Conservation (phyloP, 2,888 invertebrate species). For the Tetragnatha montana region DNA sequence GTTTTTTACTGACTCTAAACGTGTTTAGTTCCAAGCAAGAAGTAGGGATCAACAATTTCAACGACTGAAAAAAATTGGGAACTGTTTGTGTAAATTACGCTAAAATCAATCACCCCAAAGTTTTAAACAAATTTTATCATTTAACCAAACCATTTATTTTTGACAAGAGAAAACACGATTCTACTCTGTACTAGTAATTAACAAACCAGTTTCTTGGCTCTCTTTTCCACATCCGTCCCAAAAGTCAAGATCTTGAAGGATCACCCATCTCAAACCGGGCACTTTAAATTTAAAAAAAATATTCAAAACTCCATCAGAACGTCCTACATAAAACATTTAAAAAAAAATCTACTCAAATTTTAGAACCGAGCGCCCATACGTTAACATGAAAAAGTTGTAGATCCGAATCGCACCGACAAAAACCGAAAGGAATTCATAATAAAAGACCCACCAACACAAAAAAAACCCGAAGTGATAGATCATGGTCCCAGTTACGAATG, state of each 20-base stretch:
- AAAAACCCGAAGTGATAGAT: slow-evolving; percentile 66
- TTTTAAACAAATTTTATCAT: no score
- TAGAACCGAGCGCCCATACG: no score
- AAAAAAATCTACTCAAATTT: background rate
- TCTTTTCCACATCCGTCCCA: background rate
- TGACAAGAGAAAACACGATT: no score
- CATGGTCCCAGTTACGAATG: slow-evolving; percentile 66
- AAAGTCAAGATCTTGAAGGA: background rate
- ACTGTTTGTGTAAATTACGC: no score
- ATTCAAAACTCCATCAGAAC: background rate
- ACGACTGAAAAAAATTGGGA: no score
- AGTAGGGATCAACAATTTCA: no score
- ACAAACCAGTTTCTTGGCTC: background rate
- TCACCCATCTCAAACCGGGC: background rate
- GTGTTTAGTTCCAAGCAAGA: no score
- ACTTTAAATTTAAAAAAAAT: background rate
- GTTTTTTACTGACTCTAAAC: no score
- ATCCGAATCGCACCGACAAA: background rate
- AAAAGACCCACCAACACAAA: background rate
- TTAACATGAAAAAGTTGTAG: background rate
- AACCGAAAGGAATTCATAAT: background rate
- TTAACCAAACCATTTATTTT: no score
- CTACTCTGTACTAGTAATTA: no score
- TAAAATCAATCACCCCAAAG: no score
- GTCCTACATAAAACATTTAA: background rate